Evolutionary conservation across 1,140 invertebrate species (phyloP), one percentile per base, ranked within the genome.

Genomic region (Chelonus insularis): DNA sequence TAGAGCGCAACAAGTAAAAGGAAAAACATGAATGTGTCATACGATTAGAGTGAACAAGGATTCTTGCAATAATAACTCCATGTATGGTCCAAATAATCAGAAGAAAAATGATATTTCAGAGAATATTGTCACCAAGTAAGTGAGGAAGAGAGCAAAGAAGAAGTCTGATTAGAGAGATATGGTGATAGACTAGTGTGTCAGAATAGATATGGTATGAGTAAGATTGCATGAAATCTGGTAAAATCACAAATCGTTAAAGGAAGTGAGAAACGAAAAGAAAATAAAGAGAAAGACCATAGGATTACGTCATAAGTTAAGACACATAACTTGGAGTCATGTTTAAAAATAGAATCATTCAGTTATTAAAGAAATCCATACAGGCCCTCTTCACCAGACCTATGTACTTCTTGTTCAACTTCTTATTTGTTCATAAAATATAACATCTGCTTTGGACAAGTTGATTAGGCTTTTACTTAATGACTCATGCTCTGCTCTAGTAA

Each of bases 271-370:
- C 64, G 45, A 18, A 45, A 62, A 64, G 68, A 64, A 65, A 64
- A 66, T 61, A 65, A 69, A 64, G 66, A 72, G 71, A 75, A 76
- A 74, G 72, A 76, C 71, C 71, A 71, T 70, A 70, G 65, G 68
- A 78, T 79, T 78, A 68, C 74, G 70, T 79, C 75, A 76, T 21
- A 68, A 64, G 37, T 37, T 65, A 68, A 70, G 67, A 70, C 71
- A 72, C 74, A 71, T 74, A 72, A 64, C 68, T 64, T 69, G 55
- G 68, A 74, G 70, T 77, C 75, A 76, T 56, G 73, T 73, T 79
- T 79, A 79, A 80, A 80, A 79, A 79, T 80, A 80, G 77, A 74
- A 74, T 70, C 68, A 57, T 59, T 66, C 60, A 63, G 65, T 41
- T 60, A 74, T 72, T 77, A 76, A 75, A 77, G 72, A 72, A 72